Evolutionary conservation across 2,113 vertebrate species (phyloP).

Genomic region (Cebidichthys violaceus): DNA sequence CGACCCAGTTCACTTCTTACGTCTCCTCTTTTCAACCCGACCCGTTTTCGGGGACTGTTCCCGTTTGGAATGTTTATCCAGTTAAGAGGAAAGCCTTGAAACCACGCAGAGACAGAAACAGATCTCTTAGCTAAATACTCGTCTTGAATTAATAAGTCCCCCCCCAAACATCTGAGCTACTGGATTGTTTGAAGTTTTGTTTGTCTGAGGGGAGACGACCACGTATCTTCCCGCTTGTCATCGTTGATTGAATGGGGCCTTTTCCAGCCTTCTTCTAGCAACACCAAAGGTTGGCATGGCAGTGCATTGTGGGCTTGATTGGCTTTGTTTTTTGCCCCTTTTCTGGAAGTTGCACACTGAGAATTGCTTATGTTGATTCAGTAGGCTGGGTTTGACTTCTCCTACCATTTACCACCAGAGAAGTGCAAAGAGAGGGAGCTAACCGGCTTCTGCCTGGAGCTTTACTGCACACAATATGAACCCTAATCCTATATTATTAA

Average conservation of each 20-base stretch:
- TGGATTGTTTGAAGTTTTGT: constrained; percentile 65
- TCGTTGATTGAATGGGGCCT: constrained; percentile 74
- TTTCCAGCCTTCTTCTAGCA: constrained; percentile 66
- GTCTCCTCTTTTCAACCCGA: constrained; percentile 44
- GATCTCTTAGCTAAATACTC: constrained; percentile 49
- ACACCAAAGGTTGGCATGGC: constrained; percentile 63
- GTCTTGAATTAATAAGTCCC: constrained; percentile 59
- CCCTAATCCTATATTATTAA: not conserved
- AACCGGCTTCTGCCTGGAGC: not conserved
- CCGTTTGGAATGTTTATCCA: constrained; percentile 61
- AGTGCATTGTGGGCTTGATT: constrained; percentile 47
- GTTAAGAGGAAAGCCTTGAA: constrained; percentile 67
- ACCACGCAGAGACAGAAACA: constrained; percentile 52
- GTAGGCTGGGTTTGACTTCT: constrained; percentile 9
- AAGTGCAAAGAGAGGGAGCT: not conserved
- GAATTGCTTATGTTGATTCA: constrained; percentile 49
- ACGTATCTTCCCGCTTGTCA: constrained; percentile 55
- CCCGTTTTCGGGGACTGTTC: constrained; percentile 50
- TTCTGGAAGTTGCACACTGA: constrained; percentile 42
- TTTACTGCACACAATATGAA: not conserved
- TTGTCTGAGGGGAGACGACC: constrained; percentile 46
- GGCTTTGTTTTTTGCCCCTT: constrained; percentile 57
- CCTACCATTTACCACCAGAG: constrained; percentile 15
- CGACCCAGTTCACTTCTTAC: constrained; percentile 65
- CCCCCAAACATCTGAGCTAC: constrained; percentile 41